Evolutionary conservation across 2,888 invertebrate genomes (phyloP).

Genomic region (Syritta pipiens): DNA sequence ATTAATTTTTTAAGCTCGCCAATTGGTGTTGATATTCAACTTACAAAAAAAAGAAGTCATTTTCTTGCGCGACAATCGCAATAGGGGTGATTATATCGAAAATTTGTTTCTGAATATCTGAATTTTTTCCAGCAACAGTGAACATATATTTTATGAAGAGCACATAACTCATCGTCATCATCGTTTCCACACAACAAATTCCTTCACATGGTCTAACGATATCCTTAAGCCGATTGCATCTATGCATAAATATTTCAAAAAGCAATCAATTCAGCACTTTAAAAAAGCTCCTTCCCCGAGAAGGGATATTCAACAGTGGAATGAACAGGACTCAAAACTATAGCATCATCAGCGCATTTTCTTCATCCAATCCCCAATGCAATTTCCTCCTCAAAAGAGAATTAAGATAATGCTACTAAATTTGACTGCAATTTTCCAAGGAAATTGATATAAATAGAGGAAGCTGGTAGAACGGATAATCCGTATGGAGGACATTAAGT

Average conservation of each 20-base stretch:
- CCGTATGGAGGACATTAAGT: conserved; percentile 14
- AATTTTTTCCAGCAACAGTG: no score
- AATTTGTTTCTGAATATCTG: no score
- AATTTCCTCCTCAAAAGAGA: conserved; percentile 52
- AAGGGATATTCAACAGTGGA: conserved; percentile 40
- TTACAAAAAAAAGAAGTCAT: no score
- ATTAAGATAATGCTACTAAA: conserved; percentile 49
- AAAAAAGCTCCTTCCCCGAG: conserved; percentile 1
- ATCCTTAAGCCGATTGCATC: conserved; percentile 35
- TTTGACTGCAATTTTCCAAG: conserved; percentile 3
- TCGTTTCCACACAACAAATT: no score
- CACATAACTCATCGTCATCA: no score
- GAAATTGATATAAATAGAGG: background rate
- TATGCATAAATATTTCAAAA: conserved; percentile 52
- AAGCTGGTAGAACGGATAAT: background rate
- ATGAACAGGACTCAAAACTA: background rate
- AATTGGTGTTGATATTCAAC: no score
- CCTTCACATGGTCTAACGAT: no score
- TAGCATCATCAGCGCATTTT: background rate
- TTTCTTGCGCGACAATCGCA: no score
- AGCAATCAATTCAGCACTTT: conserved; percentile 39
- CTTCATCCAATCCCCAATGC: conserved; percentile 31
- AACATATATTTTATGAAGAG: no score
- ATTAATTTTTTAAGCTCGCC: no score
- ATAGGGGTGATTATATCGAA: no score